Percentiles rank a stretch among this genome's conserved stretches.
Conservation (phyloP, 2,888 invertebrate species). For the Parasteatoda lunata region DNA sequence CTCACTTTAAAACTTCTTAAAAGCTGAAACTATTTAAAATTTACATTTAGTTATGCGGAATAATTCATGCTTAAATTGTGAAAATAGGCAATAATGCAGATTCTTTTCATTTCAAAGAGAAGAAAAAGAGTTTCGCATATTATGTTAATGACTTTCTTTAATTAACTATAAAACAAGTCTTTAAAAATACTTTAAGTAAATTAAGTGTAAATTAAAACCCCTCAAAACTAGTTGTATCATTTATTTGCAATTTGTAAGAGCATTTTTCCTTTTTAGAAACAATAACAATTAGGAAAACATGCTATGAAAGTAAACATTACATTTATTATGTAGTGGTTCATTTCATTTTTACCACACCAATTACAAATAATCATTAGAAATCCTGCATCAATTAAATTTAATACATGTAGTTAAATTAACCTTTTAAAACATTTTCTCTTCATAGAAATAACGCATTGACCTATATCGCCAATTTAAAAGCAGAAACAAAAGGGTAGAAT, state of each 20-base stretch:
- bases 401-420: not conserved
- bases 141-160: too few relatives aligned
- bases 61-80: too few relatives aligned
- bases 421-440: not conserved
- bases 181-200: not conserved
- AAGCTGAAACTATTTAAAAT: too few relatives aligned
- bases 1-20: too few relatives aligned
- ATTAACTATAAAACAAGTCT: too few relatives aligned
- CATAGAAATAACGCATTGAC: not conserved
- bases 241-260: not conserved
- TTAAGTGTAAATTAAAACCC: not conserved
- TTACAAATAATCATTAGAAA: slow-evolving; percentile 2
- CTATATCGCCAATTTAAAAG: not conserved
- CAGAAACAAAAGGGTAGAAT: not conserved
- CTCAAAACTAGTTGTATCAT: not conserved
- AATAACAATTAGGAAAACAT: not conserved
- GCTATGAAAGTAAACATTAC: not conserved
- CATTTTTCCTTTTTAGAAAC: not conserved
- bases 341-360: not conserved
- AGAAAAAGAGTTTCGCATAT: too few relatives aligned
- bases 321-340: not conserved
- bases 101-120: too few relatives aligned
- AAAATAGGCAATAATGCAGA: too few relatives aligned
- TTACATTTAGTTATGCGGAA: too few relatives aligned
- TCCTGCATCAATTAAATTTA: slow-evolving; percentile 1